Base-by-base conservation (phyloP, 1,140 invertebrate genomes). In the Procambarus clarkii region DNA sequence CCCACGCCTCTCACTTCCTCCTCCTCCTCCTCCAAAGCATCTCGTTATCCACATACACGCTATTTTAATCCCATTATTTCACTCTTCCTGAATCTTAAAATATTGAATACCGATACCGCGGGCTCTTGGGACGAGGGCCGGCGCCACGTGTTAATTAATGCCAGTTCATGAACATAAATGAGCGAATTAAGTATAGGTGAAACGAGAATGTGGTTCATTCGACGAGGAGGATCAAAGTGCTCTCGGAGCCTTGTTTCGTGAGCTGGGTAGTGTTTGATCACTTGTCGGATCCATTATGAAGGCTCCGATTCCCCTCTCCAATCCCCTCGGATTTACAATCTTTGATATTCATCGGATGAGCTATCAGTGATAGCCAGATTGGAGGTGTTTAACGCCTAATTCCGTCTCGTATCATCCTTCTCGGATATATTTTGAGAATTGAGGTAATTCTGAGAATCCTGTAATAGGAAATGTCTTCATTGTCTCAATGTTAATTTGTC, bases 151-250 rank as follows among this genome's bases (percentile, higher is more conserved):
- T 74, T 74, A 74, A 74, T 74, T 74, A 74, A 74, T 74, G 69
- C 69, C 69, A 74, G 24, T 74, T 24, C 69, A 74, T 74, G 69
- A 74, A 74, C 69, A 74, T 74, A 74, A 74, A 74, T 74, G 69
- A 74, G 69, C n/a, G n/a, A 74, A 74, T 74, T 74, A 24, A 74
- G 69, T 74, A n/a, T 74, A 7, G 11, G 69, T 34, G 69, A 74
- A 74, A 74, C 11, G 69, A 74, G 69, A 74, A 74, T 74, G 69
- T 74, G 69, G 69, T 74, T 74, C 69, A 34, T 21, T 74, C 69
- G n/a, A 24, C 69, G 69, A 1, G 11, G 24, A 8, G 69, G 69
- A 74, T 74, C 69, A 74, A 74, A 74, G 69, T 9, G n/a, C 24
- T 34, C 24, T 34, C 7, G 69, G 7, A 24, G 69, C n/a, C 69